phyloP scores from a whole-genome alignment of 2,113 vertebrate genomes.

The Strix uralensis region DNA sequence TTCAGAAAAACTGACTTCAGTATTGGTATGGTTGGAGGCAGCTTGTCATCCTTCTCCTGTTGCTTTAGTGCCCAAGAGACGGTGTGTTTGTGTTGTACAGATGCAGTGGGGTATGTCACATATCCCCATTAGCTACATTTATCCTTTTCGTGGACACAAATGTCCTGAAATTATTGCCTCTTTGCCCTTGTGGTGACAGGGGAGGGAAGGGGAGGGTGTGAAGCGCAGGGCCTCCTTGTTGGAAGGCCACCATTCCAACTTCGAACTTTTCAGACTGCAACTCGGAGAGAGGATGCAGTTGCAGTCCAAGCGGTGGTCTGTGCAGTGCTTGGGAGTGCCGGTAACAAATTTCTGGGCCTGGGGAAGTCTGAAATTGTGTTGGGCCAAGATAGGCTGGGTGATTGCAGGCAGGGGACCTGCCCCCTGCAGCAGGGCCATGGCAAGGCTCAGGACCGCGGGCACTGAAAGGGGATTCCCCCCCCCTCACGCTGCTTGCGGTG shows the following conservation, averaged over 20 bases:
- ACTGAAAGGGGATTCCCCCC: too few relatives aligned
- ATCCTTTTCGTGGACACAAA: neutral
- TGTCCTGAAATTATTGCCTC: neutral
- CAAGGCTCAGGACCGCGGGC: neutral
- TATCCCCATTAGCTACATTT: neutral
- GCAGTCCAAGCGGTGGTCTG: neutral
- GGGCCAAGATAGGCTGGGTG: neutral
- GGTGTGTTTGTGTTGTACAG: neutral
- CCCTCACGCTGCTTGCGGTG: neutral
- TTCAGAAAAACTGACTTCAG: neutral
- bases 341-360: too few relatives aligned
- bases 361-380: too few relatives aligned
- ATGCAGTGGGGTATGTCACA: neutral
- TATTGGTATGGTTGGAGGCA: neutral
- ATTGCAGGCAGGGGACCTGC: too few relatives aligned
- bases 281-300: neutral
- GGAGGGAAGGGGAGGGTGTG: neutral
- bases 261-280: neutral
- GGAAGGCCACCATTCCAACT: neutral
- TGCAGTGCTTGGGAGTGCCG: neutral
- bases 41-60: accelerated
- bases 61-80: neutral
- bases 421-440: neutral
- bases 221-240: neutral
- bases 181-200: neutral